Evolutionary conservation across 2,113 vertebrate genomes (phyloP), one percentile per base, ranked within the genome.

Genomic region (Chloropsis cyanopogon): DNA sequence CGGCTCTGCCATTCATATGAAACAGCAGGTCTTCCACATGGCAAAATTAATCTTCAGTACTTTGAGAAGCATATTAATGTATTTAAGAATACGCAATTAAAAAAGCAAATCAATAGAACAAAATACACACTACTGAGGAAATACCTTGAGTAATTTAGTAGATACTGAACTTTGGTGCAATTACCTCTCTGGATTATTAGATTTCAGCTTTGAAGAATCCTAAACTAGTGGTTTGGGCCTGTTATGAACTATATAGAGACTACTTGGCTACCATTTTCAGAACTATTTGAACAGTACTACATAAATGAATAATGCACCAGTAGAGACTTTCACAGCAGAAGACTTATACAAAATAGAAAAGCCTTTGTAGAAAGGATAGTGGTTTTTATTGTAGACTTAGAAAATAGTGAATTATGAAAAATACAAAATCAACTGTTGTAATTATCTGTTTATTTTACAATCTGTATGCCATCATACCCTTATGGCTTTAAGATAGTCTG

Each of bases 181-280:
- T 96, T 78, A 98, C 98, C 98, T 98, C 65, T 98, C 92, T 3
- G 97, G 96, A 17, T 82, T 82, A 12, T 97, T 98, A 68, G 98
- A 98, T 6, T 97, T 98, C 89, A 99, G 82, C 41, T 95, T 98
- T 47, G 82, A 65, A 98, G 95, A 61, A 98, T 96, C 17, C 98
- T 94, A 85, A 98, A 96, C 42, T 98, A 98, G 95, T 98, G 97
- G 20, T 98, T 98, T 21, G 98, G 98, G 9, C 98, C 98, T 65
- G 98, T 96, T 81, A 79, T 13, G 46, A 95, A 81, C 56, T 46
- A 28, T 17, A 86, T 4, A 84, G 26, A 83, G 68, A 78, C 33
- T 60, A 68, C 28, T 85, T 84, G 73, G 49, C 37, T 75, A 20
- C 16, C 16, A 4, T 73, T 92, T 73, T 80, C 85, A 93, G 54